Evolutionary conservation across 1,140 invertebrate genomes (phyloP).

Genomic region (Odontomachus brunneus): DNA sequence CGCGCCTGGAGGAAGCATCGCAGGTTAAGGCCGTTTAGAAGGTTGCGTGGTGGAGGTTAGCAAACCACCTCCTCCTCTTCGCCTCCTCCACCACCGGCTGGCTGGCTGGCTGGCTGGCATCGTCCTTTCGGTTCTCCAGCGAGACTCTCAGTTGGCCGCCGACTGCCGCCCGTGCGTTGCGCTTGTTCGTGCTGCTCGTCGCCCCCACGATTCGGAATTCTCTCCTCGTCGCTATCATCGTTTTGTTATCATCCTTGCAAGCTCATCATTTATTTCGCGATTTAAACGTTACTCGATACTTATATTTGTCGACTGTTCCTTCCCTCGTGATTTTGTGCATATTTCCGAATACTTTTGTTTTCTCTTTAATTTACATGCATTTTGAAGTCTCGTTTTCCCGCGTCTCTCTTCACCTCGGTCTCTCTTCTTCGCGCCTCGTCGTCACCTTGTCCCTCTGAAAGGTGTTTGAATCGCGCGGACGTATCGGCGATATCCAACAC

Average conservation of each 20-base stretch:
- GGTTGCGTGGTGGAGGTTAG: slow-evolving; percentile 70
- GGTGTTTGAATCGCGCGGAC: background rate
- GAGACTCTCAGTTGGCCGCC: slow-evolving; percentile 81
- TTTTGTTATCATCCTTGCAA: background rate
- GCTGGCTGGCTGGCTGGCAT: slow-evolving; percentile 47
- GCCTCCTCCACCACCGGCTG: slow-evolving; percentile 61
- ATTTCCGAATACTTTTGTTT: too few relatives aligned
- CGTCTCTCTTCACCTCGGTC: background rate
- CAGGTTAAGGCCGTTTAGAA: slow-evolving; percentile 50
- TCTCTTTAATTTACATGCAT: too few relatives aligned
- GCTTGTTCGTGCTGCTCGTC: slow-evolving; percentile 50
- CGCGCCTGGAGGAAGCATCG: slow-evolving; percentile 11
- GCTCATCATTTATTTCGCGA: background rate
- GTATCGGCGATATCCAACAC: background rate
- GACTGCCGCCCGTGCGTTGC: slow-evolving; percentile 78
- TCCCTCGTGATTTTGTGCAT: background rate
- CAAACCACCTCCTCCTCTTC: slow-evolving; percentile 68
- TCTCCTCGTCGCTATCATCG: background rate
- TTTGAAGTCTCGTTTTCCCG: background rate
- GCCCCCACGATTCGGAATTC: background rate
- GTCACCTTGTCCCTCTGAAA: background rate
- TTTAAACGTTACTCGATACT: background rate
- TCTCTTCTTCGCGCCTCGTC: background rate
- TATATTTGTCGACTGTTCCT: background rate
- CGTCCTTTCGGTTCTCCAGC: slow-evolving; percentile 68